Conservation (phyloP, 2,113 vertebrate genomes). For the Recurvirostra avosetta region DNA sequence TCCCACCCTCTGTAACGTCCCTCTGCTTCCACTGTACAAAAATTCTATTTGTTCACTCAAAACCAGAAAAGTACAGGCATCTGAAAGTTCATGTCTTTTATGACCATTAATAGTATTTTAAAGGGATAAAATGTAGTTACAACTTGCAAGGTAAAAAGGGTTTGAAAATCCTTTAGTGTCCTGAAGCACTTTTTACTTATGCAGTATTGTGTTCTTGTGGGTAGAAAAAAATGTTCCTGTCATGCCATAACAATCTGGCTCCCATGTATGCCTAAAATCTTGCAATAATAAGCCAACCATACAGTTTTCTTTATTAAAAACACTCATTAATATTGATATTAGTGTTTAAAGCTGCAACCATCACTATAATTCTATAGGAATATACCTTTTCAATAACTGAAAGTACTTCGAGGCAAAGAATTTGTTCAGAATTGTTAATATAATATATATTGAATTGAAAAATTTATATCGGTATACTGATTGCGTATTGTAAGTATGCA, state of each 20-base stretch:
- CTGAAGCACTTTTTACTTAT: neutral
- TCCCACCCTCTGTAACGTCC: neutral
- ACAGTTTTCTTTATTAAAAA: neutral
- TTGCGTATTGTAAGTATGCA: neutral
- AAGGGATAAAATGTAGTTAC: neutral
- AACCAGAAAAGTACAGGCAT: neutral
- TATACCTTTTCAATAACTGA: neutral
- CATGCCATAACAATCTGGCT: neutral
- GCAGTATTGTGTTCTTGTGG: neutral
- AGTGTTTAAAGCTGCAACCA: neutral
- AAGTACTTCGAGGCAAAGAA: neutral
- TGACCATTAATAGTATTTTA: neutral
- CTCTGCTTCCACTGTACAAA: neutral
- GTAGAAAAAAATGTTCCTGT: neutral
- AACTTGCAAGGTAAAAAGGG: neutral
- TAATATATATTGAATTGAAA: neutral
- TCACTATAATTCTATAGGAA: neutral
- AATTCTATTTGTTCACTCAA: neutral
- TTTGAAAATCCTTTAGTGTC: neutral
- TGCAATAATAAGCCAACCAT: neutral
- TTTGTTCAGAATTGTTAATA: neutral
- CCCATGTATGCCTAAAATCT: neutral
- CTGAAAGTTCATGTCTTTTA: neutral
- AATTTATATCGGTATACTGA: too few relatives aligned
- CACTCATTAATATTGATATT: neutral